Percentiles rank a stretch among this genome's conserved stretches.
Conservation (phyloP, 2,113 vertebrate species). For the Anoura caudifer region DNA sequence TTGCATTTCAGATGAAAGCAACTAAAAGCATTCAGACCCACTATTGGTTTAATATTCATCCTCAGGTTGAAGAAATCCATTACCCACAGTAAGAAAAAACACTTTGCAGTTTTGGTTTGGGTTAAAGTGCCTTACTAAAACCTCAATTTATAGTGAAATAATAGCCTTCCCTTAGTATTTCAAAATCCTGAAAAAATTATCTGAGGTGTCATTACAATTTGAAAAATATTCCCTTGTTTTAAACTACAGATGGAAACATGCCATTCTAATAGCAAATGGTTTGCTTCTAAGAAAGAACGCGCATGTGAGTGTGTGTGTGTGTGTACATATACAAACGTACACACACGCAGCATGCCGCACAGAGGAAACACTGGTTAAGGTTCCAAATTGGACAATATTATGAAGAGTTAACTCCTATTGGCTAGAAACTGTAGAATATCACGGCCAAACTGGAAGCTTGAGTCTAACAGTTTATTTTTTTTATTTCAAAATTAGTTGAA, state of each 20-base stretch:
- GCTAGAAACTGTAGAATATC: conserved; percentile 77
- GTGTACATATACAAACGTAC: neutral
- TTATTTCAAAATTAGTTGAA: conserved; percentile 79
- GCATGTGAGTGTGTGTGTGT: neutral
- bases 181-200: conserved; percentile 37
- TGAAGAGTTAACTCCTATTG: conserved; percentile 77
- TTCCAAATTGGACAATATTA: conserved; percentile 80
- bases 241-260: conserved; percentile 66
- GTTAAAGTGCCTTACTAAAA: conserved; percentile 48
- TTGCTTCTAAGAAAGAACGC: conserved; percentile 50
- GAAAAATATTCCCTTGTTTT: conserved; percentile 56
- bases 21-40: neutral
- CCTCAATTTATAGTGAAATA: conserved; percentile 59
- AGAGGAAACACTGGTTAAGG: conserved; percentile 75
- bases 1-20: neutral
- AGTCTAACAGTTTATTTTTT: conserved; percentile 78
- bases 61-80: neutral
- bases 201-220: conserved; percentile 41
- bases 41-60: neutral
- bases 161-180: conserved; percentile 44
- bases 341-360: conserved; percentile 63
- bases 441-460: conserved; percentile 76
- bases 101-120: neutral
- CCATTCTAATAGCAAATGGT: conserved; percentile 60
- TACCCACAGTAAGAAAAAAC: neutral